These are phyloP conservation scores for Lamellibrachia columna DNA, from an alignment of 2,888 invertebrate species.

Conservation along the genomic window DNA sequence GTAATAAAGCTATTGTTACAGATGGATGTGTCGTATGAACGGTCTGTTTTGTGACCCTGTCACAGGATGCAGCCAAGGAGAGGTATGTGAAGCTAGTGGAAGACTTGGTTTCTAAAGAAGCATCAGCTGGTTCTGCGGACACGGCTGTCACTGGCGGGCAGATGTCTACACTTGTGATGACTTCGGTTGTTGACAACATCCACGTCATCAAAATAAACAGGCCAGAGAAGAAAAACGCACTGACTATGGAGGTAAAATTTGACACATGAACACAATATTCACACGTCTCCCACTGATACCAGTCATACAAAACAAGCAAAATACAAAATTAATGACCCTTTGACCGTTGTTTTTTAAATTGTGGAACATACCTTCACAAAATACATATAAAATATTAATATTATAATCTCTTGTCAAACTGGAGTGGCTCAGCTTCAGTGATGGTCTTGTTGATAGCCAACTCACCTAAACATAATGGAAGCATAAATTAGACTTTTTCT, in stretches of 20 bases:
- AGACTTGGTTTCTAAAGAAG: slow-evolving; percentile 50
- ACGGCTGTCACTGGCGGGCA: neutral
- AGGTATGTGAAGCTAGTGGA: slow-evolving; percentile 68
- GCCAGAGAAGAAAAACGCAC: slow-evolving; percentile 83
- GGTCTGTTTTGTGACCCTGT: neutral
- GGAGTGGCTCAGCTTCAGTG: too few species aligned
- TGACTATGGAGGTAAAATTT: slow-evolving; percentile 68
- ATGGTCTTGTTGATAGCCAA: too few species aligned
- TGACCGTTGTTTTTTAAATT: too few species aligned
- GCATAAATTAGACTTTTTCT: too few species aligned
- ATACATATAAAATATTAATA: too few species aligned
- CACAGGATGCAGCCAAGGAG: slow-evolving; percentile 68
- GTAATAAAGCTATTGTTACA: neutral
- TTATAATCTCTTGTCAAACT: too few species aligned
- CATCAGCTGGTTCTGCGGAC: slow-evolving; percentile 27
- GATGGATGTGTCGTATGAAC: neutral
- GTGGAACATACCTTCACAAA: too few species aligned
- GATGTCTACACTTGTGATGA: slow-evolving; percentile 39
- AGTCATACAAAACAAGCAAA: too few species aligned
- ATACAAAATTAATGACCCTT: too few species aligned
- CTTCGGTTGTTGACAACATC: slow-evolving; percentile 42
- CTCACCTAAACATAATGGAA: too few species aligned
- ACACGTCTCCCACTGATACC: neutral
- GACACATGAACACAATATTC: neutral
- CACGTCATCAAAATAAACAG: slow-evolving; percentile 73